Evolutionary conservation across 92 coral and sea anemone genomes (phyloP).

Genomic region (Heteractis magnifica): DNA sequence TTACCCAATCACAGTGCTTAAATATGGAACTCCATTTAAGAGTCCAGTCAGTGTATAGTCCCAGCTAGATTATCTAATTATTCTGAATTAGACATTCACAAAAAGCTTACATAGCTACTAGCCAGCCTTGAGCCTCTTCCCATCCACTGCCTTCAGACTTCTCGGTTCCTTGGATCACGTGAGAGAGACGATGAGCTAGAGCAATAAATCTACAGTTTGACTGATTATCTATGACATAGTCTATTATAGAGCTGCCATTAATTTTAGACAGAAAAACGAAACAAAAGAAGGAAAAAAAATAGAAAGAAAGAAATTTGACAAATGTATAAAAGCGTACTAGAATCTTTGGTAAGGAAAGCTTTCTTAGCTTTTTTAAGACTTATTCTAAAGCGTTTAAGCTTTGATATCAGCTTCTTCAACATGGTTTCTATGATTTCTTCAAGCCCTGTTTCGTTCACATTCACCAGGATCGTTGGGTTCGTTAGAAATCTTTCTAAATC

Average conservation of each 20-base stretch:
- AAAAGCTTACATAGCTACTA: conserved; percentile 65
- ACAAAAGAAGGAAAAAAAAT: background rate
- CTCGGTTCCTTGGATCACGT: conserved; percentile 81
- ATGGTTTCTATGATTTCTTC: conserved; percentile 66
- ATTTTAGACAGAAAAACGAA: background rate
- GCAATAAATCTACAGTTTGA: too few relatives aligned
- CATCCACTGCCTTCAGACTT: conserved; percentile 81
- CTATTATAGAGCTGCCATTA: too few relatives aligned
- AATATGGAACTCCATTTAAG: background rate
- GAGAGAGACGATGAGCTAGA: conserved; percentile 71
- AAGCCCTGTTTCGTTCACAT: conserved; percentile 56
- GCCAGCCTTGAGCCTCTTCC: conserved; percentile 85
- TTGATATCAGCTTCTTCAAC: conserved; percentile 59
- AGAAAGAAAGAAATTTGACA: background rate
- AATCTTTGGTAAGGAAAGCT: conserved; percentile 69
- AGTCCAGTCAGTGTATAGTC: background rate
- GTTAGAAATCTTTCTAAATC: conserved; percentile 72
- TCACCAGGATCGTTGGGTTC: conserved; percentile 66
- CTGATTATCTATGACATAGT: too few relatives aligned
- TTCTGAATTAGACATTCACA: too few relatives aligned
- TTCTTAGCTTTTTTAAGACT: conserved; percentile 59
- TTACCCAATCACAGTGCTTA: background rate
- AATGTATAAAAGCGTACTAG: conserved; percentile 45
- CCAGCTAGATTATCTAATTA: background rate
- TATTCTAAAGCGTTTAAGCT: conserved; percentile 36